phyloP scores from a whole-genome alignment of 2,113 vertebrate species.

The Grallaria varia region DNA sequence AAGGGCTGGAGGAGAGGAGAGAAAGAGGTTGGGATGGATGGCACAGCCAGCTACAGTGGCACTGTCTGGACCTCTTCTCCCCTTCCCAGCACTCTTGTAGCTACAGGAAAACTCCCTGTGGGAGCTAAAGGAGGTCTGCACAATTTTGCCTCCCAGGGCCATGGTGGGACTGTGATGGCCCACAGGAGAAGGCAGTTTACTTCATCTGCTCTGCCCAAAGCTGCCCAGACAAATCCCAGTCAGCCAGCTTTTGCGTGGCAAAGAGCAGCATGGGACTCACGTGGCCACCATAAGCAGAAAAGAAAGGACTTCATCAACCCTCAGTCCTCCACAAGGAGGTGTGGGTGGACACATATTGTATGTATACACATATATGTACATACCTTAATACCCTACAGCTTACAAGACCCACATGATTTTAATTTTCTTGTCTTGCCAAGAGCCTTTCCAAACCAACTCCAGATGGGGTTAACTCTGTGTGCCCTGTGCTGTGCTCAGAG shows the following conservation, averaged over 20 bases:
- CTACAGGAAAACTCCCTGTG: background rate
- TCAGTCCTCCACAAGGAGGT: background rate
- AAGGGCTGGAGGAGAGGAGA: background rate
- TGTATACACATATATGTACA: rapidly evolving
- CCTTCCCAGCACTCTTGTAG: background rate
- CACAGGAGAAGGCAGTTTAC: background rate
- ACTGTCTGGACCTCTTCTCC: background rate
- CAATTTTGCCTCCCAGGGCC: background rate
- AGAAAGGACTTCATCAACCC: background rate
- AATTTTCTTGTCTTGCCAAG: background rate
- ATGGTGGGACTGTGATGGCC: background rate
- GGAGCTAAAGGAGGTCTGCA: background rate
- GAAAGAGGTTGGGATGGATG: background rate
- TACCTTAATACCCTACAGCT: background rate
- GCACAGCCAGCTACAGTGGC: background rate
- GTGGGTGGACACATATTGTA: background rate
- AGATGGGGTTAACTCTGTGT: background rate
- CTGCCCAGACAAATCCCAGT: background rate
- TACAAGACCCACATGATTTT: background rate
- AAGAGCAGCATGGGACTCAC: background rate
- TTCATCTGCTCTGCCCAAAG: background rate
- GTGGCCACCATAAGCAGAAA: background rate
- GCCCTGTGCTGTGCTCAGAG: background rate
- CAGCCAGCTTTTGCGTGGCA: background rate
- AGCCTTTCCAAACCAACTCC: background rate